Conservation (phyloP, 2,113 vertebrate species). For the Paradoxurus hermaphroditus region DNA sequence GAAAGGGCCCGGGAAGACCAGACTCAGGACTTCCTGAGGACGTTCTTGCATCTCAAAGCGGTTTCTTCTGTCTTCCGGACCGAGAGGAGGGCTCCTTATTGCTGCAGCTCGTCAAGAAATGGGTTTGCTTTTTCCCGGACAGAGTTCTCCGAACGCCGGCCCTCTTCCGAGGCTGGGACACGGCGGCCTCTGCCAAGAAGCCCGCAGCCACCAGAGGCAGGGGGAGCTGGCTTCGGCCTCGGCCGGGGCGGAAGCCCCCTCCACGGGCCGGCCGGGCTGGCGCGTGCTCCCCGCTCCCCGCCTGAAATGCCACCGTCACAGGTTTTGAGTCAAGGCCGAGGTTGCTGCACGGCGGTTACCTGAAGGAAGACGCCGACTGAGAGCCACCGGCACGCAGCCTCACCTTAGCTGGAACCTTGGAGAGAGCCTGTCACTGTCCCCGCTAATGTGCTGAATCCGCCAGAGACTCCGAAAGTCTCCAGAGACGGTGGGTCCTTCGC, state of each 20-base stretch:
- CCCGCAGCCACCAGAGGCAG: not conserved
- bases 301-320: not conserved
- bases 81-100: not conserved
- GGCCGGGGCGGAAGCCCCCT: too few relatives aligned
- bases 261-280: rapidly evolving
- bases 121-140: not conserved
- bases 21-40: not conserved
- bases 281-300: not conserved
- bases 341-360: not conserved
- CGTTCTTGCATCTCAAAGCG: not conserved
- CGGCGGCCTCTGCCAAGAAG: not conserved
- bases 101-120: not conserved
- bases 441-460: rapidly evolving
- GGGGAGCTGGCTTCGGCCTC: not conserved
- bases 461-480: not conserved
- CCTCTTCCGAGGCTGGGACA: not conserved
- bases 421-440: not conserved
- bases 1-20: not conserved
- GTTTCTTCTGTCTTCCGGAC: not conserved
- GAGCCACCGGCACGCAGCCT: not conserved
- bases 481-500: not conserved
- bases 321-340: not conserved
- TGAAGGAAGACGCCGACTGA: not conserved
- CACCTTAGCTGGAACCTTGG: not conserved
- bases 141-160: not conserved